Conservation (phyloP, 2,888 invertebrate species). For the Tethea ocularis region DNA sequence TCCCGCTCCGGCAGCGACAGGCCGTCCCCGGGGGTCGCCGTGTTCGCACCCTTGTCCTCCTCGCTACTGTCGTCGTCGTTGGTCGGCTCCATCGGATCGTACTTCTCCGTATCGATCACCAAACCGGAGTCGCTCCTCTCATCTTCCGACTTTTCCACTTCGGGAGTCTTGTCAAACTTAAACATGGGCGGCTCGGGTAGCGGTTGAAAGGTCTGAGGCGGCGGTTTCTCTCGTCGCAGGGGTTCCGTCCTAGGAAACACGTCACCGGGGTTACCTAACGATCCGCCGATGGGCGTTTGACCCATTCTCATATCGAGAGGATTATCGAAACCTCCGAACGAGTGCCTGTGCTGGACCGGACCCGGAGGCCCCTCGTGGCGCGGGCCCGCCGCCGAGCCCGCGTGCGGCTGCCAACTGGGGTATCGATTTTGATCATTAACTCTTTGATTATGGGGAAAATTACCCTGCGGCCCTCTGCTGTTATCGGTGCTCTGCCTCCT, state of each 20-base stretch:
- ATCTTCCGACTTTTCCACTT: slow-evolving; percentile 72
- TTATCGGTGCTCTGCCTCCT: slow-evolving; percentile 28
- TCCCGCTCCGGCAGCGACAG: slow-evolving; percentile 15
- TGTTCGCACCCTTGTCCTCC: slow-evolving; percentile 35
- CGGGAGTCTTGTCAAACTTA: slow-evolving; percentile 58
- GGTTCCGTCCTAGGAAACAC: slow-evolving; percentile 13
- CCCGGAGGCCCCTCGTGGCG: slow-evolving; percentile 22
- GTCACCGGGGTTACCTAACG: neutral
- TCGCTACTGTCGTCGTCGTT: slow-evolving; percentile 66
- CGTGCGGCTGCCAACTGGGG: slow-evolving; percentile 24
- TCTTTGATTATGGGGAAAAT: neutral
- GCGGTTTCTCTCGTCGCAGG: slow-evolving; percentile 17
- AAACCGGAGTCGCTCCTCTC: slow-evolving; percentile 83
- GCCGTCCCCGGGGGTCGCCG: slow-evolving; percentile 8
- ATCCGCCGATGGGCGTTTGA: slow-evolving; percentile 32
- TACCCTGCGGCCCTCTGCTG: neutral
- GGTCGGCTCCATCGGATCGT: slow-evolving; percentile 83
- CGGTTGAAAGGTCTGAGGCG: slow-evolving; percentile 43
- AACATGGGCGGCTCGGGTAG: slow-evolving; percentile 66
- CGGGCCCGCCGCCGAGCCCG: slow-evolving; percentile 14
- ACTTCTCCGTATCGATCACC: slow-evolving; percentile 84
- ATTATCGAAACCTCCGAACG: slow-evolving; percentile 63
- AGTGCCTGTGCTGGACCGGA: slow-evolving; percentile 43
- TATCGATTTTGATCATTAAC: neutral
- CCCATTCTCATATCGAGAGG: slow-evolving; percentile 69